Evolutionary conservation across 2,113 vertebrate species (phyloP), one percentile per base, ranked within the genome.

Genomic region (Pseudorhombus dupliciocellatus): DNA sequence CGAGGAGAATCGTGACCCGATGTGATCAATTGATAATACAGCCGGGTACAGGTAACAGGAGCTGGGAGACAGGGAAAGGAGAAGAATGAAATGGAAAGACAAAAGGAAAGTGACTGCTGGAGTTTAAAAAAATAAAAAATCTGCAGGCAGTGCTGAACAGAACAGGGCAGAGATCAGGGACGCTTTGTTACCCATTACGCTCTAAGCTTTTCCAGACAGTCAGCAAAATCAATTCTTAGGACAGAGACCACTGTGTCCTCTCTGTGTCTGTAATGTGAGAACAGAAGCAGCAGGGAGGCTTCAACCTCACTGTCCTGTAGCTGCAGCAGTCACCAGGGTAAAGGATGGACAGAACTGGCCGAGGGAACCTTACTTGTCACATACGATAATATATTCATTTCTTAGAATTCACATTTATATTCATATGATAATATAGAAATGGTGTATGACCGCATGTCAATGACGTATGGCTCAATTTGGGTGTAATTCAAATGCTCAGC

Each of bases 131-230:
- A 1, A 31, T 10, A 24, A 10, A 18, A 1, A 31, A 8, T 59
- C 66, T 81, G 55, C 55, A 75, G 55, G 73, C 53, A 1, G 48
- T 60, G 64, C 73, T 63, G 62, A 64, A 57, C 60, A 64, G 66
- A 18, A 18, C 16, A 30, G 80, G 65, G 42, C 69, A 85, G 62
- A 68, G 72, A 81, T 84, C 78, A 83, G 46, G 56, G 52, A 77
- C 37, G 20, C 61, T 72, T 77, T 75, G 65, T 66, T 78, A 40
- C 37, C 61, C 50, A 68, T 67, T n/a, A 58, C 51, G 56, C 67
- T 67, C 56, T 61, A 50, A 70, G 62, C 50, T 52, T 75, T 78
- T 75, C 10, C 26, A 64, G 56, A 66, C 9, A 76, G 68, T 82
- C 75, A 87, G 67, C 76, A 80, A 75, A 83, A 66, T 63, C 0